phyloP scores from a whole-genome alignment of 2,113 vertebrate species.

The Neopipo cinnamomea region DNA sequence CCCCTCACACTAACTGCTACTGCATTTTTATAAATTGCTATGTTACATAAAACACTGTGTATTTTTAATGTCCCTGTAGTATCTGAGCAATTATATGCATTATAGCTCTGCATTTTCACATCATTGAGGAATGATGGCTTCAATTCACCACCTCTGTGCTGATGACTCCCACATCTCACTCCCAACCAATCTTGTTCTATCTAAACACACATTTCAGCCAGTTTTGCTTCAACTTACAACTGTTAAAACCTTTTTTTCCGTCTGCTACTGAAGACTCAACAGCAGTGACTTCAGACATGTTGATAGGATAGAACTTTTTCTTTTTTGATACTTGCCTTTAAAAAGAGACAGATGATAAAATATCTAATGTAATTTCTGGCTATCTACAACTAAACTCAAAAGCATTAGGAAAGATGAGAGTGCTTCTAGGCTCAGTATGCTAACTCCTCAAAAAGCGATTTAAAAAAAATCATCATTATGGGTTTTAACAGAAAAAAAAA shows the following conservation, averaged over 20 bases:
- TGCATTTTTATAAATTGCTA: conserved; percentile 35
- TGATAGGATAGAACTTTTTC: background rate
- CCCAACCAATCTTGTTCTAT: background rate
- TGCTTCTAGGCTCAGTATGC: background rate
- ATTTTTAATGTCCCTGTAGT: conserved; percentile 42
- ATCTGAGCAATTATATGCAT: conserved; percentile 28
- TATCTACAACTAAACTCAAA: background rate
- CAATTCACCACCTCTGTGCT: conserved; percentile 54
- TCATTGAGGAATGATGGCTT: conserved; percentile 39
- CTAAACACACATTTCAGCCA: conserved; percentile 31
- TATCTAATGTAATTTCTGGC: background rate
- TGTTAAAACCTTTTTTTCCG: background rate
- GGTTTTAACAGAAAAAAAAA: background rate
- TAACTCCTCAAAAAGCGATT: background rate
- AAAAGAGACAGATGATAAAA: background rate
- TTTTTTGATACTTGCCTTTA: background rate
- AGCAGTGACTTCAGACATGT: background rate
- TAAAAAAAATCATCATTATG: background rate
- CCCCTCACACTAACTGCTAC: background rate
- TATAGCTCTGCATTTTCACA: conserved; percentile 35
- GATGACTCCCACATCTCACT: conserved; percentile 25
- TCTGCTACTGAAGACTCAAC: conserved; percentile 4
- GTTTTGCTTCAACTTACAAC: conserved; percentile 21
- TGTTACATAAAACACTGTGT: conserved; percentile 26
- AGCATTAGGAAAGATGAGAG: background rate